Conservation (phyloP, 2,888 invertebrate genomes). For the Macrophya alboannulata region DNA sequence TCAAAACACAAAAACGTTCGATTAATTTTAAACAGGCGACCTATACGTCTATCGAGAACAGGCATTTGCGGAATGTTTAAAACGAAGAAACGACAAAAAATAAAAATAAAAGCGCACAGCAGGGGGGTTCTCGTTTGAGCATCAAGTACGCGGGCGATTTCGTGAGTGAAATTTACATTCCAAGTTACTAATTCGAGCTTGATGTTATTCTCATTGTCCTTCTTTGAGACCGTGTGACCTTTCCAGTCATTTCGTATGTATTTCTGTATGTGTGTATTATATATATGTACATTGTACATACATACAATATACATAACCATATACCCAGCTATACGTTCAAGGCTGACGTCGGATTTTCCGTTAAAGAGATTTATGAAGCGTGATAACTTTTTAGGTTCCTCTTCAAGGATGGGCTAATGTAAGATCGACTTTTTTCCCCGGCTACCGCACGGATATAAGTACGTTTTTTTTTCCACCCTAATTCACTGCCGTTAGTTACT, state of each 20-base stretch:
- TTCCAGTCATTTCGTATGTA: not conserved
- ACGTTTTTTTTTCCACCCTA: not conserved
- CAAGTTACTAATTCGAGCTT: not conserved
- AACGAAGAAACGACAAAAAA: not conserved
- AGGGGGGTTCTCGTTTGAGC: not conserved
- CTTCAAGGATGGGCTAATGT: constrained; percentile 54
- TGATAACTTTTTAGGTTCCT: constrained; percentile 62
- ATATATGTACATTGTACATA: not conserved
- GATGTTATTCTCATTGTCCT: not conserved
- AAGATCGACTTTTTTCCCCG: constrained; percentile 60
- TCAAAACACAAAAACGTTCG: not conserved
- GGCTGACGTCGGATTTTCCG: constrained; percentile 16
- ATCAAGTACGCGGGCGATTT: not conserved
- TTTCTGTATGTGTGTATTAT: not conserved
- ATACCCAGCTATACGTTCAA: not conserved
- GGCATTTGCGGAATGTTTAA: not conserved
- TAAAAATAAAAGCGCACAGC: not conserved
- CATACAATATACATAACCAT: not conserved
- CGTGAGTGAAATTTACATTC: not conserved
- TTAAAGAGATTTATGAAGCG: constrained; percentile 66
- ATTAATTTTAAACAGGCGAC: not conserved
- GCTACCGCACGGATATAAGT: not conserved
- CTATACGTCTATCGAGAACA: not conserved
- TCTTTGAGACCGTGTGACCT: not conserved
- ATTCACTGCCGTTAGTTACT: constrained; percentile 6